Base-by-base conservation (phyloP, 2,888 invertebrate genomes). In the Macrophya annulata region DNA sequence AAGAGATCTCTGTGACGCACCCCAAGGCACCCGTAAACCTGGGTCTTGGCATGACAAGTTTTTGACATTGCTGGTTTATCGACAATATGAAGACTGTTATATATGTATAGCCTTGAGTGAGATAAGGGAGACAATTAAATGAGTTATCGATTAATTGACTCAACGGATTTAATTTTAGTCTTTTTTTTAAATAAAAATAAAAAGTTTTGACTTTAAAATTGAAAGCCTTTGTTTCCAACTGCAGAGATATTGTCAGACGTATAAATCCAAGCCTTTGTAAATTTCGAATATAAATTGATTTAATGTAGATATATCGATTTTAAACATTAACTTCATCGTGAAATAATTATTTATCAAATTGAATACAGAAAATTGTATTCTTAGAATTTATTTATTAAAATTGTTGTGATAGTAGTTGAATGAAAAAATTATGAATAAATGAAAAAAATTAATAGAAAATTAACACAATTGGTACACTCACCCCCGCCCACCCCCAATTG, bases 41-140 rank as follows among this genome's bases (percentile, higher is more conserved):
- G 45, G 10, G 74, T 4, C 43, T 74, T 74, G 74, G 31, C 21
- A 74, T 45, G 45, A 45, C 43, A 74, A 74, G 45, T 74, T 45
- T 45, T 45, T 21, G 45, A 74, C 45, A 4, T 45, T 12, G 21
- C 74, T 43, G 9, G 43, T 74, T 45, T 45, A 45, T 74, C 45
- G 74, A 12, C 45, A 43, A 74, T 45, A 43, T 74, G 43, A 68
- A 37, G 68, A 37, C 15, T 74, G 74, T 21, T 74, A 5, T 21
- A 3, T 10, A 74, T 74, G 1, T 21, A 3, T 10, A 74, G 15
- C 74, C 0, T 45, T 17, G 4, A 21, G 17, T 25, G 40, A 21
- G 21, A 43, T 74, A 6, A 25, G 31, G 43, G 15, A 21, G 45
- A 45, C 12, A n/a, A 71, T 71, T 71, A 3, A 43, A 45, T 21